These are phyloP conservation scores for Salvelinus alpinus DNA, from an alignment of 2,113 vertebrate genomes.

Conservation along the genomic window DNA sequence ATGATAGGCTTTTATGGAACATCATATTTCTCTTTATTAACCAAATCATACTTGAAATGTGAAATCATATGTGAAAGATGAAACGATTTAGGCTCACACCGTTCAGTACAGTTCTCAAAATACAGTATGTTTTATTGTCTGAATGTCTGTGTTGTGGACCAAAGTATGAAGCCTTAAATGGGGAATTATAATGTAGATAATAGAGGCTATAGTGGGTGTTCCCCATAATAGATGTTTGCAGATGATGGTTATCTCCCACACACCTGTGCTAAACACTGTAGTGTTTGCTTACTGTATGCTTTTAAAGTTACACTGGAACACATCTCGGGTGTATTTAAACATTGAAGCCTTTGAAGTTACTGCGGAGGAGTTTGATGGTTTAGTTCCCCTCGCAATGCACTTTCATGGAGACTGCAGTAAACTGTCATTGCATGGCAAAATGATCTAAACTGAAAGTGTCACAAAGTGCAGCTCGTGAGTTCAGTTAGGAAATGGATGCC, in stretches of 20 bases:
- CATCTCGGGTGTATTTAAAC: conserved; percentile 23
- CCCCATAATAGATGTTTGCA: conserved; percentile 27
- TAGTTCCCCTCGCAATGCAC: conserved; percentile 4
- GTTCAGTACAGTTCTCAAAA: background rate
- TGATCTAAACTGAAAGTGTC: too few species aligned
- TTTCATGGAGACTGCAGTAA: too few species aligned
- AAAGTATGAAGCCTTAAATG: conserved; percentile 17
- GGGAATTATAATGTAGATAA: conserved; percentile 27
- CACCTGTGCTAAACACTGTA: conserved; percentile 38
- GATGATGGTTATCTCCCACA: conserved; percentile 21
- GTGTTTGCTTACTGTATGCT: conserved; percentile 23
- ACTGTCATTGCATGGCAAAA: too few species aligned
- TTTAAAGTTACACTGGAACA: conserved; percentile 12
- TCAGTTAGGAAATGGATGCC: too few species aligned
- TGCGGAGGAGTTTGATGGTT: conserved; percentile 15
- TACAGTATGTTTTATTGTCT: background rate
- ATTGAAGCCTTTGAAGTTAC: conserved; percentile 46
- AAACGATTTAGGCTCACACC: background rate
- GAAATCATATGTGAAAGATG: conserved; percentile 2
- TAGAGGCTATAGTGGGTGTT: conserved; percentile 21
- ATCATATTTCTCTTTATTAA: background rate
- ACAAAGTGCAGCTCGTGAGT: too few species aligned
- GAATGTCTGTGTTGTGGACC: conserved; percentile 4
- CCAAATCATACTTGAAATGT: background rate
- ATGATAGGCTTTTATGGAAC: background rate